Conservation (phyloP, 2,797 vertebrate species). For the Allobates femoralis region DNA sequence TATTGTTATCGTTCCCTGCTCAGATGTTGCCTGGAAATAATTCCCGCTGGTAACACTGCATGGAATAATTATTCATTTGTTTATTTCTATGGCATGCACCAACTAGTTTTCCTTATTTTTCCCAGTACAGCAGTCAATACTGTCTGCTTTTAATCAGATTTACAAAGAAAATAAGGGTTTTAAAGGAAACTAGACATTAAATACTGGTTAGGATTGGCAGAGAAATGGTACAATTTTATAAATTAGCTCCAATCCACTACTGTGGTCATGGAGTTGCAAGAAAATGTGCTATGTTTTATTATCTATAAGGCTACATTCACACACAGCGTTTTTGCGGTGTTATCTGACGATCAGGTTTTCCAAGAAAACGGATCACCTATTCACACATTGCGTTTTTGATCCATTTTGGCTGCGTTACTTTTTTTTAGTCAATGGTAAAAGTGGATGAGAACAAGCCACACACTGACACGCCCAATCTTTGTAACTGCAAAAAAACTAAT, state of each 20-base stretch:
- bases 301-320: no score
- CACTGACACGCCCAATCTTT: no score
- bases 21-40: conserved; percentile 49
- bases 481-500: no score
- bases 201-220: background rate
- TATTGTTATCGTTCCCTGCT: conserved; percentile 34
- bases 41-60: conserved; percentile 34
- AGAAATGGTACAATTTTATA: background rate
- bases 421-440: no score
- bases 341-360: no score
- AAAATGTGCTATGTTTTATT: background rate
- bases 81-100: conserved; percentile 39
- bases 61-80: conserved; percentile 54
- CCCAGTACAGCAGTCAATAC: background rate
- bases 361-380: no score
- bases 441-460: no score
- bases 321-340: no score
- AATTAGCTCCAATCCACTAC: background rate
- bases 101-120: conserved; percentile 5
- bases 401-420: no score
- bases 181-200: background rate
- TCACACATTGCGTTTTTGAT: no score
- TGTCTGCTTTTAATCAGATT: background rate
- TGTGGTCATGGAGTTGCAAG: background rate
- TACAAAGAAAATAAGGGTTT: background rate